Conservation (phyloP, 2,888 invertebrate genomes). For the Lamellibrachia columna region DNA sequence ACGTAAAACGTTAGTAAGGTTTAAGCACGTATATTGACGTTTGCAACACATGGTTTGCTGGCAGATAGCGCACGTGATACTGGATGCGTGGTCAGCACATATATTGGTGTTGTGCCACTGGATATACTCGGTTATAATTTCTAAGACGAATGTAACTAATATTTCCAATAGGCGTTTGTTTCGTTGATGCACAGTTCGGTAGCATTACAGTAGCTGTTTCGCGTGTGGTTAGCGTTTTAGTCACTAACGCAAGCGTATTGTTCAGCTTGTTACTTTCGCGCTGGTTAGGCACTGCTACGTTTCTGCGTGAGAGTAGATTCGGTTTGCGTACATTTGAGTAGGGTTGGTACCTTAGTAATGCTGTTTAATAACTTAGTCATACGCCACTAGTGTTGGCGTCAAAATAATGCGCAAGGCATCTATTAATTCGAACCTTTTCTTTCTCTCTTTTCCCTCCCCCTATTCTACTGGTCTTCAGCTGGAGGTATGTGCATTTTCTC, state of each 20-base stretch:
- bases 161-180: background rate
- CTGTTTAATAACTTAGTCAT: background rate
- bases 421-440: background rate
- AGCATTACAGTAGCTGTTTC: background rate
- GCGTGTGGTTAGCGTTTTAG: background rate
- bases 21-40: background rate
- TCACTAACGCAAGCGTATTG: background rate
- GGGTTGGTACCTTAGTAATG: background rate
- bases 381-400: background rate
- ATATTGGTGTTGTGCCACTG: background rate
- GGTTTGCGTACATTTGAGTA: background rate
- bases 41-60: background rate
- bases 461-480: background rate
- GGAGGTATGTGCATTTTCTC: background rate
- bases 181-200: background rate
- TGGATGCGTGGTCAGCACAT: background rate
- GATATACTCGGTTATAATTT: background rate
- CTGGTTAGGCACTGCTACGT: background rate
- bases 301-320: background rate
- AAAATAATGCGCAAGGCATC: background rate
- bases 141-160: background rate
- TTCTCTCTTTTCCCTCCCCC: background rate
- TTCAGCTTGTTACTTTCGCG: background rate
- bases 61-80: background rate
- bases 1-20: background rate